phyloP scores from a whole-genome alignment of 2,888 invertebrate genomes.

The Polydrusus tereticollis region DNA sequence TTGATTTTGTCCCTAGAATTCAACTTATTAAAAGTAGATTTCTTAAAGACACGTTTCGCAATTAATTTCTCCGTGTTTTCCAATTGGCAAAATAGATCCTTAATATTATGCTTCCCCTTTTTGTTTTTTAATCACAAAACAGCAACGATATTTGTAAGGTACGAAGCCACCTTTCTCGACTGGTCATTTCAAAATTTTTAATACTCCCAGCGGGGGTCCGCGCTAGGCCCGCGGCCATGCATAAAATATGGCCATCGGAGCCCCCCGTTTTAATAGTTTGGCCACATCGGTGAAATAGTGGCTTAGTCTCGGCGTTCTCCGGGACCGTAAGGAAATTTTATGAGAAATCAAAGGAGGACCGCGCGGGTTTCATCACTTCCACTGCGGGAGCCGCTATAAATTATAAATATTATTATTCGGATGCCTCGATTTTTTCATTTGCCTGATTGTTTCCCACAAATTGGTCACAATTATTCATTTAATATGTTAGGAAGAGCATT shows the following conservation, averaged over 20 bases:
- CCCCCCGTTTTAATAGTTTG: constrained; percentile 44
- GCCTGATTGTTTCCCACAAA: constrained; percentile 8
- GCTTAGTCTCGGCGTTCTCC: constrained; percentile 13
- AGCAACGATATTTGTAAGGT: not conserved
- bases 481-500: not conserved
- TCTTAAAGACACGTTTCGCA: no score
- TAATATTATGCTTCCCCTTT: no score
- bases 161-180: not conserved
- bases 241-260: constrained; percentile 41
- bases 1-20: no score
- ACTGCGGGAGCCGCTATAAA: constrained; percentile 48
- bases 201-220: constrained; percentile 29
- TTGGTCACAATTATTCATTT: constrained; percentile 8
- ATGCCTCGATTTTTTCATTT: constrained; percentile 15
- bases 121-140: not conserved
- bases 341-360: constrained; percentile 44
- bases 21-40: no score
- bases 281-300: constrained; percentile 28
- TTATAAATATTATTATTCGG: constrained; percentile 40
- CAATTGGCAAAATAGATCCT: no score
- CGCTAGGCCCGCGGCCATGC: constrained; percentile 31
- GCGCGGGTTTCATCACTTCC: constrained; percentile 48
- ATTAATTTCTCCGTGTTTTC: no score
- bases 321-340: constrained; percentile 32
- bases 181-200: constrained; percentile 23